Conservation (phyloP, 2,113 vertebrate species). For the Desmodus rotundus region DNA sequence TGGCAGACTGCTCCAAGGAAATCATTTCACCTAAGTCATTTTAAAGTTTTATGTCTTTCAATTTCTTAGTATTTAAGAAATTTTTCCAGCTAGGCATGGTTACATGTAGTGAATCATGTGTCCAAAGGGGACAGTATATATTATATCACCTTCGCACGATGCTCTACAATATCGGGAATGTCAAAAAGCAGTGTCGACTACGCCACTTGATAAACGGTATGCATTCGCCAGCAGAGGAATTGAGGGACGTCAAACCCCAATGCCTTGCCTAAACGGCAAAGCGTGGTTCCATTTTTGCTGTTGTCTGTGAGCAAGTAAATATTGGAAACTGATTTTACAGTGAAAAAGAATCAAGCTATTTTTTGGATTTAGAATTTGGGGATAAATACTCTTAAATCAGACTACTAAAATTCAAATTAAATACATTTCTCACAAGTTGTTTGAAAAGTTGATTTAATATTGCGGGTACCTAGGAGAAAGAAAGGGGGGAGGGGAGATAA, state of each 20-base stretch:
- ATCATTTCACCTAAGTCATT: conserved; percentile 52
- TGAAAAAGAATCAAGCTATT: conserved; percentile 35
- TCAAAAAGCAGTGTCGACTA: background rate
- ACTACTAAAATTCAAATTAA: conserved; percentile 38
- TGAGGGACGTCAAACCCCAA: background rate
- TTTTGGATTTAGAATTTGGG: conserved; percentile 49
- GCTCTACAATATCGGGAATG: conserved; percentile 43
- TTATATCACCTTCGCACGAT: conserved; percentile 36
- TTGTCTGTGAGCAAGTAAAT: background rate
- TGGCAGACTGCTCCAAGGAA: conserved; percentile 32
- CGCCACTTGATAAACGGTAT: conserved; percentile 28
- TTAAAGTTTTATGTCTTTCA: conserved; percentile 66
- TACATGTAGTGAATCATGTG: conserved; percentile 60
- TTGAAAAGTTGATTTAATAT: conserved; percentile 35
- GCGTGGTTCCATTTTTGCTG: background rate
- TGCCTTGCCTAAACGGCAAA: background rate
- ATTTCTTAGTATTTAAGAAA: conserved; percentile 66
- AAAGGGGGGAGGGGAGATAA: too few species aligned
- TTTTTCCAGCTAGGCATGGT: conserved; percentile 37
- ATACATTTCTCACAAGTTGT: conserved; percentile 26
- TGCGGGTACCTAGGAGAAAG: background rate
- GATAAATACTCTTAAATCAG: conserved; percentile 49
- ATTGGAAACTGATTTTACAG: background rate
- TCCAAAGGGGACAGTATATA: conserved; percentile 58
- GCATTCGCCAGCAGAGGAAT: background rate